Base-by-base conservation (phyloP, 2,888 invertebrate genomes). In the Thecophora atra region DNA sequence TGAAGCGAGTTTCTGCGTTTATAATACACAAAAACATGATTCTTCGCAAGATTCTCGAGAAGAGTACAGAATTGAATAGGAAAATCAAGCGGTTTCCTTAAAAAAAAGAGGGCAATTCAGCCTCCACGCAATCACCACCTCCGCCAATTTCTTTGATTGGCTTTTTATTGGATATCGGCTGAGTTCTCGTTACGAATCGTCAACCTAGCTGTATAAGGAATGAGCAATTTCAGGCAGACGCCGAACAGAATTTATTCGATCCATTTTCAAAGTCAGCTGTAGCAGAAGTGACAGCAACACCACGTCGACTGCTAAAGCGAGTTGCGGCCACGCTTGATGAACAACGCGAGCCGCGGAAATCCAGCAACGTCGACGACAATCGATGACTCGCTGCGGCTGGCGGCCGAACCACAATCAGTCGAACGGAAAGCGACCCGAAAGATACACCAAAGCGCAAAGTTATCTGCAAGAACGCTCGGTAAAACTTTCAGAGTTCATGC, bases 181-280 rank as follows among this genome's bases (percentile, higher is more conserved):
- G 44, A 69, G 44, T 54, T 62, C 47, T 60, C 73, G 77, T 80
- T 82, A 78, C 80, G 81, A 81, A 79, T 82, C 81, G 82, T 81
- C 80, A 81, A 82, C 78, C 79, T 80, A 24, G n/a, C 83, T 83
- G 75, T 81, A 82, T 81, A 66, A 65, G 44, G 56, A 70, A 67
- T 11, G 19, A 44, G 47, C 15, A 47, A n/a, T 47, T 47, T 47
- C 13, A 47, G 13, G 13, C 8, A 47, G 26, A 52, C 5, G 21
- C 17, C 64, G 60, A 30, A 52, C 58, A 56, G 37, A 67, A 37
- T 37, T 37, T 37, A 11, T 2, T 37, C 11, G 37, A 37, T 37
- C 11, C 19, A 60, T 30, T 52, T 70, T 63, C 60, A 47, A 70
- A 70, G 62, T 64, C 66, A 51, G n/a, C 28, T 24, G 21, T 44